Evolutionary conservation across 2,797 vertebrate genomes (phyloP).

Genomic region (Aselliscus stoliczkanus): DNA sequence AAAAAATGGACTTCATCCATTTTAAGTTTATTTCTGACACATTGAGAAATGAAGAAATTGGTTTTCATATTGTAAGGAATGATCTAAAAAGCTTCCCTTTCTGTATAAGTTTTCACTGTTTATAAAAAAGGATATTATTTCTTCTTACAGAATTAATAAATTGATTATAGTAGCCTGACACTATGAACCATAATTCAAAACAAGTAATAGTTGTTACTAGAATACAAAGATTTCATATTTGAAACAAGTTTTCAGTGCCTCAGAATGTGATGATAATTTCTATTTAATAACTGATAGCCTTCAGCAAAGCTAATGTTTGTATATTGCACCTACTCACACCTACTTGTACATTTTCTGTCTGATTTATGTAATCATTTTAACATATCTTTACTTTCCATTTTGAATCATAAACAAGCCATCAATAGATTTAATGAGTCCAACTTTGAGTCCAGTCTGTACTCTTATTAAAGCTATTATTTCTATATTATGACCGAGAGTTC

Average conservation of each 20-base stretch:
- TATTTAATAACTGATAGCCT: not conserved
- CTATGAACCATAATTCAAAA: slow-evolving; percentile 39
- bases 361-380: slow-evolving; percentile 26
- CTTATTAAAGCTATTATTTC: slow-evolving; percentile 53
- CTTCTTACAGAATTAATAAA: slow-evolving; percentile 26
- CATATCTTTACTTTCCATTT: not conserved
- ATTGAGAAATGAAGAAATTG: slow-evolving; percentile 17
- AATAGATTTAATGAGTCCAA: slow-evolving; percentile 21
- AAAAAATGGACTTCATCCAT: slow-evolving; percentile 5
- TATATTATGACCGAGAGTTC: not conserved
- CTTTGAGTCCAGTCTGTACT: not conserved
- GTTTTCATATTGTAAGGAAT: slow-evolving; percentile 6
- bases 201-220: not conserved
- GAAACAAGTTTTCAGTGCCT: not conserved
- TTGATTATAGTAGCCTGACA: not conserved
- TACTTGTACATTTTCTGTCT: not conserved
- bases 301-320: not conserved
- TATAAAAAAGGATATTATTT: slow-evolving; percentile 24
- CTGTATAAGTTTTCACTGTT: not conserved
- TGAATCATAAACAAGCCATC: slow-evolving; percentile 3
- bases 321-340: not conserved
- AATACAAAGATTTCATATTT: slow-evolving; percentile 8
- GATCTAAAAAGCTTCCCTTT: not conserved
- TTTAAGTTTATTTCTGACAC: slow-evolving; percentile 40
- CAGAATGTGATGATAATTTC: not conserved